Percentiles rank a stretch among this genome's conserved stretches.
These are phyloP conservation scores for Melinaea menophilus DNA, from an alignment of 2,888 invertebrate species.

Conservation along the genomic window DNA sequence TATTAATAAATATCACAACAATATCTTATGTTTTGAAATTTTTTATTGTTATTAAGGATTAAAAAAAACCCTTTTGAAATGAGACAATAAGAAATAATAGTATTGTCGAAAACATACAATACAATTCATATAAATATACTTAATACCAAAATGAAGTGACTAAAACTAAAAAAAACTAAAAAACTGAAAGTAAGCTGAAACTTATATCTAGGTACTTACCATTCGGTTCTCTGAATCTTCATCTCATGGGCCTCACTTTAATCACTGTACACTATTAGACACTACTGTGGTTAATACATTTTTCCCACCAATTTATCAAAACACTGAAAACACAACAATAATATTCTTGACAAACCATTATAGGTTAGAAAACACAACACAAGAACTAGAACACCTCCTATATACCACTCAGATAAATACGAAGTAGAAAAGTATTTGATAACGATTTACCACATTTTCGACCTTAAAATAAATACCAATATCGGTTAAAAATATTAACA, in stretches of 20 bases:
- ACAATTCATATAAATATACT: background rate
- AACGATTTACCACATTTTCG: background rate
- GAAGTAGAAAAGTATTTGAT: background rate
- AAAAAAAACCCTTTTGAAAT: too few species aligned
- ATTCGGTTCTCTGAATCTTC: slow-evolving; percentile 8
- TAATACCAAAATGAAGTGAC: background rate
- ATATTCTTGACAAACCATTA: slow-evolving; percentile 21
- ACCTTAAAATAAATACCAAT: background rate
- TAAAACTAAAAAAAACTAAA: background rate
- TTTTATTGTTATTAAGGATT: too few species aligned
- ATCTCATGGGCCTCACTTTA: slow-evolving; percentile 6
- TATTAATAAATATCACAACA: too few species aligned
- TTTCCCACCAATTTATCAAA: slow-evolving; percentile 12
- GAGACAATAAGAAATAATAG: slow-evolving; percentile 1
- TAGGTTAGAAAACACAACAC: slow-evolving; percentile 30
- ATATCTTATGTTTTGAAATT: too few species aligned
- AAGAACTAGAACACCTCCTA: background rate
- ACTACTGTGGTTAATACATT: slow-evolving; percentile 11
- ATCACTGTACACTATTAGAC: slow-evolving; percentile 10
- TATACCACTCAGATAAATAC: too few species aligned
- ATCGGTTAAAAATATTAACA: slow-evolving; percentile 23
- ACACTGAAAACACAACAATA: slow-evolving; percentile 18
- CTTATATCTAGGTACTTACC: slow-evolving; percentile 33
- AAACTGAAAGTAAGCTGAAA: slow-evolving; percentile 10
- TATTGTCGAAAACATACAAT: background rate